Conservation (phyloP, 2,797 vertebrate species). For the Zenarchopterus dispar region DNA sequence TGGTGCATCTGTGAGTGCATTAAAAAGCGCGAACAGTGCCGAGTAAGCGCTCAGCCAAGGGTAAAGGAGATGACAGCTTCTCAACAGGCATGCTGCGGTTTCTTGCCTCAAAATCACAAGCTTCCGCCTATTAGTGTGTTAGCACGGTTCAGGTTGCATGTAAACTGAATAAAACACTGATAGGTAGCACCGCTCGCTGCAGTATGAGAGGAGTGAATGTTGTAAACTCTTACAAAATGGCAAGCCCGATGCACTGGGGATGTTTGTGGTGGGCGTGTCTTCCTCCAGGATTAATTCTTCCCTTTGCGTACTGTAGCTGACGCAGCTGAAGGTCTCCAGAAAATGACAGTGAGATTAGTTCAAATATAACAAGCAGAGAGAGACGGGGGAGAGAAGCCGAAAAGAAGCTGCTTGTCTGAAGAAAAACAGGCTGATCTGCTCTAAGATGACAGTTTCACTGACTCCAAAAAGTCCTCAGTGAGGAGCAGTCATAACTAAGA, state of each 20-base stretch:
- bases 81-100: conserved; percentile 46
- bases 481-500: no score
- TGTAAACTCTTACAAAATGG: conserved; percentile 11
- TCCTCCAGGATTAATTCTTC: conserved; percentile 37
- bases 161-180: conserved; percentile 45
- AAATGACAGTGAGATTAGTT: conserved; percentile 47
- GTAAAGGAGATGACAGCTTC: conserved; percentile 48
- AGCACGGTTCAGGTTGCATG: conserved; percentile 42
- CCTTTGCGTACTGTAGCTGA: conserved; percentile 15
- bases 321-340: conserved; percentile 24
- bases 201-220: conserved; percentile 17
- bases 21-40: conserved; percentile 39
- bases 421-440: conserved; percentile 36
- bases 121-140: conserved; percentile 29
- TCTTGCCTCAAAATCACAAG: conserved; percentile 34
- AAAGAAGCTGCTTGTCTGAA: conserved; percentile 30
- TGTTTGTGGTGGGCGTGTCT: conserved; percentile 48
- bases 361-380: conserved; percentile 15
- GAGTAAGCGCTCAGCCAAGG: conserved; percentile 41
- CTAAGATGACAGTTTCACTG: conserved; percentile 31
- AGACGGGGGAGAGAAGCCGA: background rate
- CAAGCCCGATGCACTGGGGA: conserved; percentile 4
- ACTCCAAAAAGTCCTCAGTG: conserved; percentile 16
- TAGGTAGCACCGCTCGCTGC: conserved; percentile 17
- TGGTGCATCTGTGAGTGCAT: conserved; percentile 30